Conservation (phyloP, 1,140 invertebrate species). For the Vanessa tameamea region DNA sequence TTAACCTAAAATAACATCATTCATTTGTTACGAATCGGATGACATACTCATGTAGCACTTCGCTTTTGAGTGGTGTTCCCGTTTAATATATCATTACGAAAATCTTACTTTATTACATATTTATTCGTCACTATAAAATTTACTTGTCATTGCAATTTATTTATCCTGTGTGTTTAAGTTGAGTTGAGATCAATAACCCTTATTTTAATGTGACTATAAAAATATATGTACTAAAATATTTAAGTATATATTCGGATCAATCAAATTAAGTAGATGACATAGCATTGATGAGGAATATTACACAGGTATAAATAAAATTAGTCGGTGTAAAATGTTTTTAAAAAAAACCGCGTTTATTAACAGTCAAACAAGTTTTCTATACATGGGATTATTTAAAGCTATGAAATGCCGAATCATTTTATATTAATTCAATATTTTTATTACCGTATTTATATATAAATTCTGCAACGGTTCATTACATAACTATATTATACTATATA, state of each 20-base stretch:
- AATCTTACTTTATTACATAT: slow-evolving; percentile 14
- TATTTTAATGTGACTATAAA: background rate
- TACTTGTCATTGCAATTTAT: slow-evolving; percentile 4
- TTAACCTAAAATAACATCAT: slow-evolving; percentile 16
- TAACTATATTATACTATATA: too few relatives aligned
- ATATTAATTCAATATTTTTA: too few relatives aligned
- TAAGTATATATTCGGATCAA: background rate
- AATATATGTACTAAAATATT: background rate
- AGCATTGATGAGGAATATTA: background rate
- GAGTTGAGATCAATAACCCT: background rate
- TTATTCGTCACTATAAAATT: background rate
- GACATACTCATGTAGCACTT: background rate
- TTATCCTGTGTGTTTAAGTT: background rate
- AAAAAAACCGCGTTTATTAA: too few relatives aligned
- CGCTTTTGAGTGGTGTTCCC: slow-evolving; percentile 5
- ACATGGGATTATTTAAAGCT: too few relatives aligned
- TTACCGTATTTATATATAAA: too few relatives aligned
- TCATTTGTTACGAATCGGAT: slow-evolving; percentile 1
- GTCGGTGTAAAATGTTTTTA: too few relatives aligned
- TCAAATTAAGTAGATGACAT: background rate
- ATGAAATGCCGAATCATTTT: too few relatives aligned
- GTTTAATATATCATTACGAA: slow-evolving; percentile 2
- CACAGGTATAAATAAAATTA: too few relatives aligned
- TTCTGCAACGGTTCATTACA: too few relatives aligned
- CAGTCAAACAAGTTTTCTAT: too few relatives aligned